Percentiles rank a stretch among this genome's conserved stretches.
Conservation (phyloP, 2,113 vertebrate species). For the Sinocyclocheilus grahami region DNA sequence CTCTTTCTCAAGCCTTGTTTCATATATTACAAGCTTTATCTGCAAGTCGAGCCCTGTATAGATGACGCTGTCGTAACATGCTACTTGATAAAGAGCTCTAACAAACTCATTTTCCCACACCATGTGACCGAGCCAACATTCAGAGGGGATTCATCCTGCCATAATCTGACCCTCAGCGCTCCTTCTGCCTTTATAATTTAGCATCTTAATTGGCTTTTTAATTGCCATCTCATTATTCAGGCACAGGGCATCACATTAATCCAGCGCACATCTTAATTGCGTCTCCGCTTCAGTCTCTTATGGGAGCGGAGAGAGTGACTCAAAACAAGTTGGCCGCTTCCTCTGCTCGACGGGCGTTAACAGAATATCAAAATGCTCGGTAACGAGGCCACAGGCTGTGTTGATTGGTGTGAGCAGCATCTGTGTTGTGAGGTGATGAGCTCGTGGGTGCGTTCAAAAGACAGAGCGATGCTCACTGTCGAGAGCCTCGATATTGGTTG, state of each 20-base stretch:
- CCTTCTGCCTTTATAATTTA: conserved; percentile 63
- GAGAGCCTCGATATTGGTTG: neutral
- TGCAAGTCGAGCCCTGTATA: neutral
- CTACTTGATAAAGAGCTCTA: conserved; percentile 20
- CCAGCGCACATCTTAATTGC: conserved; percentile 65
- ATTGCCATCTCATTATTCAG: conserved; percentile 71
- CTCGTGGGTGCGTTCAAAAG: neutral
- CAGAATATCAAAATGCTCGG: conserved; percentile 7
- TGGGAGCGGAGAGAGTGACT: conserved; percentile 37
- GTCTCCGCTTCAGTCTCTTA: conserved; percentile 48
- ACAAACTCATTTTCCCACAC: conserved; percentile 38
- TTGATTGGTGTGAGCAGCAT: conserved; percentile 4
- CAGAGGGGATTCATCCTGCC: conserved; percentile 55
- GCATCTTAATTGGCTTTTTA: conserved; percentile 73
- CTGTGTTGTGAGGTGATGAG: conserved; percentile 11
- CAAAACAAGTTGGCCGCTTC: conserved; percentile 17
- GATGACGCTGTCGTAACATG: neutral
- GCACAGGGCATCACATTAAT: conserved; percentile 64
- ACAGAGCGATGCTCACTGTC: neutral
- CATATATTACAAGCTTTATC: neutral
- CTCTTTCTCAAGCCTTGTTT: neutral
- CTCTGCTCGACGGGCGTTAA: conserved; percentile 17
- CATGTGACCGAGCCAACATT: conserved; percentile 42
- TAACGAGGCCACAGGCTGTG: conserved; percentile 9
- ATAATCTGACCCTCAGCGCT: conserved; percentile 62